These are phyloP conservation scores for Podarcis raffonei DNA, from an alignment of 2,113 vertebrate species.

Conservation along the genomic window DNA sequence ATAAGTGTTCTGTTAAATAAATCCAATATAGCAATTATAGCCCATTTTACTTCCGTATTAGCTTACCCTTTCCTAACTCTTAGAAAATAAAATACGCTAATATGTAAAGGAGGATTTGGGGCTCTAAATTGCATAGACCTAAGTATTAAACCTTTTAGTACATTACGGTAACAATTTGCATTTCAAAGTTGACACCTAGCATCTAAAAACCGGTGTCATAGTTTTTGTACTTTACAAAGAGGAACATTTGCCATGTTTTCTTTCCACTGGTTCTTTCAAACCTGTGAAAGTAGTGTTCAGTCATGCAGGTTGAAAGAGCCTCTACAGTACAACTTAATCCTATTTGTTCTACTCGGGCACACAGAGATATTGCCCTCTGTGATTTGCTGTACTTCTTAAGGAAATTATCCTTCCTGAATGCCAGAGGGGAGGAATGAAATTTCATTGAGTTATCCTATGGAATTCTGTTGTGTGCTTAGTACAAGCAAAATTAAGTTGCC, in stretches of 20 bases:
- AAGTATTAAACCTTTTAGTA: too few species aligned
- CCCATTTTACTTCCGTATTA: not conserved
- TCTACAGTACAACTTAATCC: not conserved
- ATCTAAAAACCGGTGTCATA: not conserved
- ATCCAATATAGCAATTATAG: not conserved
- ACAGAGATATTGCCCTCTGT: not conserved
- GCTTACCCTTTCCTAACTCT: not conserved
- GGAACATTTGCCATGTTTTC: not conserved
- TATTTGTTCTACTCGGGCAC: not conserved
- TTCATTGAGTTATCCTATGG: not conserved
- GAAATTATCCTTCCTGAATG: accelerated
- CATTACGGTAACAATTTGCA: too few species aligned
- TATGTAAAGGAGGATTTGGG: not conserved
- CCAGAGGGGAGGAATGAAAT: not conserved
- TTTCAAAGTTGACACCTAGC: not conserved
- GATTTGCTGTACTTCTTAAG: accelerated
- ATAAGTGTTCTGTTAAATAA: not conserved
- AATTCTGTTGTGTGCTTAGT: accelerated
- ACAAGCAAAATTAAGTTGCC: not conserved
- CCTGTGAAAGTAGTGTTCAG: not conserved
- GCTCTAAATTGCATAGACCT: not conserved
- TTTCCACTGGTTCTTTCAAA: not conserved
- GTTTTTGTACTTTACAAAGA: not conserved
- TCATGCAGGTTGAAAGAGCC: accelerated
- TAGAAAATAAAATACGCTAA: not conserved